These are phyloP conservation scores for Anguilla pacifica DNA, from an alignment of 2,797 vertebrate genomes.

Conservation along the genomic window DNA sequence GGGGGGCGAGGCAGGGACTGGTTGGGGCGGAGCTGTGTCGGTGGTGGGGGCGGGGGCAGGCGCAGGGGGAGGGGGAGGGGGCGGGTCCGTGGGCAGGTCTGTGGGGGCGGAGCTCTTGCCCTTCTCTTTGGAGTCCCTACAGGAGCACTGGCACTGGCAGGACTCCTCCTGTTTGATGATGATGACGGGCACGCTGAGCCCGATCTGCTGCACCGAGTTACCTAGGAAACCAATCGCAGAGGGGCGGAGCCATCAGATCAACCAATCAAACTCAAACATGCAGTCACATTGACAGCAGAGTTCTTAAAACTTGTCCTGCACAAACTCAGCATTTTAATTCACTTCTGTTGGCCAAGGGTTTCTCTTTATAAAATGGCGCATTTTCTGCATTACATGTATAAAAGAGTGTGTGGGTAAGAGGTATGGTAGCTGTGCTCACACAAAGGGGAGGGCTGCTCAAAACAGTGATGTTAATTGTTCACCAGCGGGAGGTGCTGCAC, in stretches of 20 bases:
- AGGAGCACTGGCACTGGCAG: constrained; percentile 97
- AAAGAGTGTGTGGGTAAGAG: too few species aligned
- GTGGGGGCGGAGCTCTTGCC: constrained; percentile 73
- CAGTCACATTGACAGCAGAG: neutral
- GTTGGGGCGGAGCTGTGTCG: constrained; percentile 49
- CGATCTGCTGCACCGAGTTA: constrained; percentile 92
- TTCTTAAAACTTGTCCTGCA: too few species aligned
- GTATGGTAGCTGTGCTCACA: too few species aligned
- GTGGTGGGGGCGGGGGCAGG: constrained; percentile 65
- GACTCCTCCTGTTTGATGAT: constrained; percentile 99
- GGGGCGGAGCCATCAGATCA: neutral
- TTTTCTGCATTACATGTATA: too few species aligned
- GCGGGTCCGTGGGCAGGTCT: constrained; percentile 50
- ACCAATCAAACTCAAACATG: neutral
- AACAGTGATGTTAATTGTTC: too few species aligned
- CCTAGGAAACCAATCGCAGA: constrained; percentile 66
- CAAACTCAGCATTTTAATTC: too few species aligned
- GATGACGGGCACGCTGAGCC: constrained; percentile 96
- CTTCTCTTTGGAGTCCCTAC: constrained; percentile 94
- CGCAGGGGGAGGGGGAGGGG: constrained; percentile 57
- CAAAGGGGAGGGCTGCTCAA: too few species aligned
- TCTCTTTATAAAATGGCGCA: too few species aligned
- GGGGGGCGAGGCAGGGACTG: constrained; percentile 54
- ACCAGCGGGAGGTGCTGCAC: too few species aligned
- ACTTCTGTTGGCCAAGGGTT: too few species aligned